Conservation (phyloP, 23 tunicate species). For the Aplidium turbinatum region DNA sequence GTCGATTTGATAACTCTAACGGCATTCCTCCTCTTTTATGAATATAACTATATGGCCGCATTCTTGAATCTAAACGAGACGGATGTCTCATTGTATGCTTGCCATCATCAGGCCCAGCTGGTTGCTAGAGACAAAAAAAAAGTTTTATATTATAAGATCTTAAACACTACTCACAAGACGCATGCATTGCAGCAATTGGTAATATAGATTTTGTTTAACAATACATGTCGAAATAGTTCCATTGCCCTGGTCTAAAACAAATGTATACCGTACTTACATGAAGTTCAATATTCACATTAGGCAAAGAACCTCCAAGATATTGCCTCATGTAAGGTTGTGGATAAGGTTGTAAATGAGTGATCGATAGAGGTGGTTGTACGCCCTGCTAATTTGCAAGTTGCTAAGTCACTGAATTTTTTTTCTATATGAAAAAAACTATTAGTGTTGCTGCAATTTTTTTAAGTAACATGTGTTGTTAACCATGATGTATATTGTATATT, state of each 20-base stretch:
- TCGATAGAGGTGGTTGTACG: constrained; percentile 39
- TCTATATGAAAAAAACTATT: neutral
- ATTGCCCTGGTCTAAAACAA: neutral
- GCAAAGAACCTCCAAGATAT: constrained; percentile 85
- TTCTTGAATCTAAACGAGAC: constrained; percentile 69
- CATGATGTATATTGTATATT: too few species aligned
- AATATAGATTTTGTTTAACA: neutral
- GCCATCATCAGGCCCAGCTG: constrained; percentile 67
- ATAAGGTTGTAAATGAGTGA: constrained; percentile 66
- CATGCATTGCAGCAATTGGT: too few species aligned
- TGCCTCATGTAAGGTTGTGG: constrained; percentile 79
- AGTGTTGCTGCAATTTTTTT: neutral
- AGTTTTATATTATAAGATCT: too few species aligned
- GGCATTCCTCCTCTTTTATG: constrained; percentile 56
- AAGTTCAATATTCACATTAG: constrained; percentile 93
- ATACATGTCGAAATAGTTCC: neutral
- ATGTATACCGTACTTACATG: constrained; percentile 53
- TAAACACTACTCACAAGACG: too few species aligned
- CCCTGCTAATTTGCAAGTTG: constrained; percentile 15
- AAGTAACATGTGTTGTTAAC: too few species aligned
- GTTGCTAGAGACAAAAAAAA: constrained; percentile 36
- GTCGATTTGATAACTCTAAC: constrained; percentile 48
- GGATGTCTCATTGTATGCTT: constrained; percentile 79
- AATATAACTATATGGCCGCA: constrained; percentile 80
- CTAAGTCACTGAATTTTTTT: neutral